Base-by-base conservation (phyloP, 2,888 invertebrate genomes). In the Leucoma salicis region DNA sequence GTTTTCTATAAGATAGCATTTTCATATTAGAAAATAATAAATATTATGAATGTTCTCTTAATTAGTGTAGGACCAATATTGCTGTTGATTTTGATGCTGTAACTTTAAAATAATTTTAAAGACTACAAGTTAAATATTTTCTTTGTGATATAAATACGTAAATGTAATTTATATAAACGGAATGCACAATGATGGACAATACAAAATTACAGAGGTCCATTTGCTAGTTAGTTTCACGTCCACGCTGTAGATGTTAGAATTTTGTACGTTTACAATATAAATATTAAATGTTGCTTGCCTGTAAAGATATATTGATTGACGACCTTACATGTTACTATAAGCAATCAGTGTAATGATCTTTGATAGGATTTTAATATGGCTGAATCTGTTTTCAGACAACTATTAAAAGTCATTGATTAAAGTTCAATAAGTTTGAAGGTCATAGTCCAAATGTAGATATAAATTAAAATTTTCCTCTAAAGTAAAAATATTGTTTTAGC, bases 101-200 rank as follows among this genome's bases (percentile, higher is more conserved):
- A 64, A 71, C 70, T 73, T 14, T 69, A 40, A 36, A 50, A 62
- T 61, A 60, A 53, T 66, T 66, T 54, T 38, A 37, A 51, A 58
- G 72, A 71, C 73, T 75, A 63, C 66, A 67, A 71, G 71, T 71
- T 68, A 18, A 44, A 46, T 14, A 46, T 62, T 79, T 79, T 63
- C 53, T 80, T 82, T 82, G 80, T 84, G 81, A 85, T 84, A 83
- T 69, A 71, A 67, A 78, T 80, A 83, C 76, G 78, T 83, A 80
- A 78, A 62, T 68, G 65, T 74, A 70, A 63, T 47, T 53, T 34
- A 49, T 55, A 48, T 50, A 71, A 66, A 71, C 61, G 62, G 68
- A 70, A 80, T 82, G 88, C 88, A 88, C 87, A 89, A 89, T 76
- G 65, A 70, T 84, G 88, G 88, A 89, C 88, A 89, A 89, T 88